Base-by-base conservation (phyloP, 2,888 invertebrate species). In the Microctonus aethiopoides region DNA sequence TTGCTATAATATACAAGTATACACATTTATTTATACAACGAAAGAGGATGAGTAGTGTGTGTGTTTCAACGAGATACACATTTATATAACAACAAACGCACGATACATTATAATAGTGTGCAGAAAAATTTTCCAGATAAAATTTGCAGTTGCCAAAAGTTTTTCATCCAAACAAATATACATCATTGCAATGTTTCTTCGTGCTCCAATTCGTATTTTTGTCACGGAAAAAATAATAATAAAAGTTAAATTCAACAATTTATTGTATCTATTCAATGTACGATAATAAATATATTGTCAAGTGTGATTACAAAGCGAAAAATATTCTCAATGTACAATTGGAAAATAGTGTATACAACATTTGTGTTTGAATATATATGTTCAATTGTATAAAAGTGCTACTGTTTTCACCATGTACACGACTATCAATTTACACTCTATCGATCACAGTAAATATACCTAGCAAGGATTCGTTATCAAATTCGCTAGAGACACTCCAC, bases 381-480 rank as follows among this genome's bases (percentile, higher is more conserved):
- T 7, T n/a, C n/a, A n/a, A n/a, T n/a, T n/a, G 16, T 41, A 41
- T 16, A 41, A 9, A 46, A 46, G 16, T 46, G 16, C n/a, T 16
- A 46, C 46, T 16, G 16, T 46, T 16, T 2, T 2, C 24, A 26
- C 29, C 11, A 54, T 54, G 39, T 16, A 4, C 11, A 60, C 39
- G 20, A 24, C 39, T 39, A 60, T 60, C 60, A 64, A 64, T 64
- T 64, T 64, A 52, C 64, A 64, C 54, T 52, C 52, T 34, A 64
- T 64, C 36, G 51, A 64, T 57, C 57, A 57, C 57, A 64, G 34
- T 11, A 51, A 29, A 34, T 54, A 64, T 32, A 32, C 34, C 34
- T 54, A 64, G 34, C 34, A 56, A 57, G 34, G 65, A 66, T 66
- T 57, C 57, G 65, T 66, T 66, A 66, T 39, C 52, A 57, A 66